Evolutionary conservation across 92 coral and sea anemone species (phyloP).

Genomic region (Zoanthus solanderi): DNA sequence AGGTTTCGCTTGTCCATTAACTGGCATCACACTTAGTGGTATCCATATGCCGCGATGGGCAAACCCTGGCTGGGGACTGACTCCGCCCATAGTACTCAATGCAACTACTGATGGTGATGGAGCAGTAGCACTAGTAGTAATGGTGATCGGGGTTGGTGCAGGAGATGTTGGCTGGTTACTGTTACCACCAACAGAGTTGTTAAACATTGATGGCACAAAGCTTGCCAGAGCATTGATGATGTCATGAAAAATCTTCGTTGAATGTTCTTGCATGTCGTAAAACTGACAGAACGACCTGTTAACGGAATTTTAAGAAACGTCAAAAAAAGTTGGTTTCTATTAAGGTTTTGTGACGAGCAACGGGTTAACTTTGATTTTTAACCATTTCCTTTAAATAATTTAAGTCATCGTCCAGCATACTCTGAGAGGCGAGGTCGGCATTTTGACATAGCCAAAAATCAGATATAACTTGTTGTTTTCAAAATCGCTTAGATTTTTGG

Average conservation of each 20-base stretch:
- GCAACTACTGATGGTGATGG: slow-evolving; percentile 92
- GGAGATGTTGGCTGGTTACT: slow-evolving; percentile 66
- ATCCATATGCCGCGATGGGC: slow-evolving; percentile 94
- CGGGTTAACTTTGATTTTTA: no score
- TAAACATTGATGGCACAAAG: slow-evolving; percentile 88
- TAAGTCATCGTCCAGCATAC: no score
- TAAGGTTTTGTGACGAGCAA: not conserved
- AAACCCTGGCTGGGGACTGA: slow-evolving; percentile 96
- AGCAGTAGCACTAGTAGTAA: slow-evolving; percentile 86
- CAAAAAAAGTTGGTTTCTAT: not conserved
- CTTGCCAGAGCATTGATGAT: slow-evolving; percentile 97
- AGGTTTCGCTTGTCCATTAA: slow-evolving; percentile 93
- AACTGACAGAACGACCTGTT: slow-evolving; percentile 93
- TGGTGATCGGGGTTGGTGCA: slow-evolving; percentile 72
- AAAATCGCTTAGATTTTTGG: no score
- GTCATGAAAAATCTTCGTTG: slow-evolving; percentile 95
- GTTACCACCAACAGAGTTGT: slow-evolving; percentile 75
- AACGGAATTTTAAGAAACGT: not conserved
- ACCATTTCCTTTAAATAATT: no score
- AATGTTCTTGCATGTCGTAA: slow-evolving; percentile 99
- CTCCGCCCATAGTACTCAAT: slow-evolving; percentile 92
- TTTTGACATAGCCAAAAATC: no score
- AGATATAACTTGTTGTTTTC: no score
- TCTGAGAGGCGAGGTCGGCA: no score
- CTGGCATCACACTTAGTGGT: slow-evolving; percentile 91